These are phyloP conservation scores for Mormoops blainvillei DNA, from an alignment of 2,113 vertebrate species.

Conservation along the genomic window DNA sequence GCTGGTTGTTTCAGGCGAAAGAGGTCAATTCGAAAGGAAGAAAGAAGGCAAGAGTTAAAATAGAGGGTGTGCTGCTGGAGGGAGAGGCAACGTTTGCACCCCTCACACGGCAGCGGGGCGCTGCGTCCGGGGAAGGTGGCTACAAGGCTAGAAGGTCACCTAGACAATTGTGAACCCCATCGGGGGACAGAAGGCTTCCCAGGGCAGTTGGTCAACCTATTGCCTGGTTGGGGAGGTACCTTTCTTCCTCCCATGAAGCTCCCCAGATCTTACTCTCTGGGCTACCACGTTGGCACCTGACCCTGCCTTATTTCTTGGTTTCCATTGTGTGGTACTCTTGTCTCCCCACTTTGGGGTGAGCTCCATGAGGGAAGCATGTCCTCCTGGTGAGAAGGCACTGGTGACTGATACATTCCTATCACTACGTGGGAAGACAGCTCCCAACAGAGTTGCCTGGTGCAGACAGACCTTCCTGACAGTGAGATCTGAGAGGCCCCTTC, in stretches of 20 bases:
- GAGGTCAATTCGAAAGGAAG: not conserved
- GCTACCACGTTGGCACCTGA: not conserved
- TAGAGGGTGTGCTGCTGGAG: not conserved
- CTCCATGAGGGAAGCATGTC: not conserved
- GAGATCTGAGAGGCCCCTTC: too few species aligned
- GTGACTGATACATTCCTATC: not conserved
- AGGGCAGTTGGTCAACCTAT: not conserved
- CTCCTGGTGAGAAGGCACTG: not conserved
- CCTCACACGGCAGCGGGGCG: not conserved
- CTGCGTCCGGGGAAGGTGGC: not conserved
- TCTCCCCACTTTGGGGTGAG: not conserved
- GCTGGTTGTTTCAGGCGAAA: not conserved
- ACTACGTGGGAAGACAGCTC: not conserved
- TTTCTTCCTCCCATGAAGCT: not conserved
- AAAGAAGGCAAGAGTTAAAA: not conserved
- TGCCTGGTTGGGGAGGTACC: not conserved
- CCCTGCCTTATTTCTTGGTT: not conserved
- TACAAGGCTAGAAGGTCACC: not conserved
- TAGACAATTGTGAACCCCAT: not conserved
- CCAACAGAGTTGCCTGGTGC: not conserved
- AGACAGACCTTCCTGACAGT: not conserved
- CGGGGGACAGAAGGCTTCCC: not conserved
- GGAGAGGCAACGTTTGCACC: not conserved
- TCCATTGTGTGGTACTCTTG: not conserved
- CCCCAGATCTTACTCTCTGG: not conserved